Conservation (phyloP, 2,888 invertebrate genomes). For the Thereva nobilitata region DNA sequence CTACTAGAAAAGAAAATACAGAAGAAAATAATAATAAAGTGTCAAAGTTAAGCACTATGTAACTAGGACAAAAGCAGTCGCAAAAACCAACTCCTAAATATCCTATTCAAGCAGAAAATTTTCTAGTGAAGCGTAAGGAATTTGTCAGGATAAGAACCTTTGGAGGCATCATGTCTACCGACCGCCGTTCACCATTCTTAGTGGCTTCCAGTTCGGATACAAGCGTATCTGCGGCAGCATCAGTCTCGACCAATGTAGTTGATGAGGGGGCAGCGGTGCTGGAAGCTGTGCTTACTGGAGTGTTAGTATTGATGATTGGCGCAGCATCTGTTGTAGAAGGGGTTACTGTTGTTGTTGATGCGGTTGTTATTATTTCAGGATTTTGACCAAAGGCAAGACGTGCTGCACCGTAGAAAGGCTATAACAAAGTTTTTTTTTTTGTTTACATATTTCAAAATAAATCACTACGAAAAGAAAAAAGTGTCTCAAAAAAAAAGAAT, state of each 20-base stretch:
- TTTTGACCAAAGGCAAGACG: constrained; percentile 61
- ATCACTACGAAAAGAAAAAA: neutral
- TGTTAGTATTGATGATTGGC: constrained; percentile 55
- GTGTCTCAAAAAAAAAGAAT: constrained; percentile 15
- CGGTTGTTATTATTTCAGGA: constrained; percentile 58
- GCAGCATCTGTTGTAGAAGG: constrained; percentile 32
- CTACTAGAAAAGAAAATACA: neutral
- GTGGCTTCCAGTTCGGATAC: constrained; percentile 50
- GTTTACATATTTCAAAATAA: neutral
- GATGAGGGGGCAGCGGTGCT: neutral
- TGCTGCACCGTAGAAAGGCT: constrained; percentile 68
- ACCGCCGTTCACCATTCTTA: constrained; percentile 51
- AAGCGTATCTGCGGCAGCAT: constrained; percentile 48
- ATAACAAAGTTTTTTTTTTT: constrained; percentile 41
- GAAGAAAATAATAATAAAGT: constrained; percentile 12
- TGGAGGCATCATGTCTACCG: constrained; percentile 50
- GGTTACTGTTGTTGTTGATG: constrained; percentile 48
- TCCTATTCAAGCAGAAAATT: constrained; percentile 23
- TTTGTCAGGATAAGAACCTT: constrained; percentile 49
- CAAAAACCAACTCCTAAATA: constrained; percentile 7
- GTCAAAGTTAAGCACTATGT: constrained; percentile 15
- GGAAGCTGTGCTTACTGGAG: constrained; percentile 53
- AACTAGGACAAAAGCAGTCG: constrained; percentile 17
- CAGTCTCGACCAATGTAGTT: constrained; percentile 47
- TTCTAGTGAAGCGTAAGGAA: constrained; percentile 11